Evolutionary conservation across 2,888 invertebrate species (phyloP), one percentile per base, ranked within the genome.

Genomic region (Stenichneumon culpator): DNA sequence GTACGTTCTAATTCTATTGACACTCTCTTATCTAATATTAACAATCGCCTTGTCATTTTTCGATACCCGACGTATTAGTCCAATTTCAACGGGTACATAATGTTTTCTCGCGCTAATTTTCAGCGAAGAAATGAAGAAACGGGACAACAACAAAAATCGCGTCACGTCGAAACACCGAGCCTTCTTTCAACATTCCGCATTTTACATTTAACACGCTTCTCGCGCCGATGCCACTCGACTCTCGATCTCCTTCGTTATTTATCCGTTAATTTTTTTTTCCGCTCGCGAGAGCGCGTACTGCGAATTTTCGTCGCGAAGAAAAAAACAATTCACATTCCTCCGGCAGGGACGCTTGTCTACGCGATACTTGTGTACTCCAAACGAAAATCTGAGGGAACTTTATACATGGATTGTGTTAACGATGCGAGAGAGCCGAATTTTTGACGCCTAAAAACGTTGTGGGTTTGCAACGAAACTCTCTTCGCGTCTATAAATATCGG

Each of bases 401-500:
- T 67, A 67, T 68, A 44, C 32, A 16, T 22, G 57, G 57, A 57
- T 57, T 57, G 22, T 57, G 57, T 69, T 47, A 79, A 69, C 73
- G 79, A 83, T 79, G 68, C 73, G 86, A 86, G 78, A 79, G 83
- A 86, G 88, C 88, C 87, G 87, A 87, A 91, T 92, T 92, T 87
- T 93, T 91, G 89, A 92, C 90, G 90, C 91, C 89, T 89, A 89
- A 91, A 87, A 91, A 88, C 90, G 89, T 88, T 89, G 89, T 89
- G 83, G 86, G 86, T 90, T 90, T 90, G 88, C 90, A 89, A 74
- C 89, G 89, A 90, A 90, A 92, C 91, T 91, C 91, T 88, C 86
- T 86, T 52, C 70, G 79, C 86, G 84, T 92, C 93, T 93, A 92
- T 92, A 90, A 93, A 93, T 92, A 93, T 91, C 91, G 86, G 89